Percentiles rank a stretch among this genome's conserved stretches.
phyloP scores from a whole-genome alignment of 1,140 invertebrate species.

The Lordiphosa collinella region DNA sequence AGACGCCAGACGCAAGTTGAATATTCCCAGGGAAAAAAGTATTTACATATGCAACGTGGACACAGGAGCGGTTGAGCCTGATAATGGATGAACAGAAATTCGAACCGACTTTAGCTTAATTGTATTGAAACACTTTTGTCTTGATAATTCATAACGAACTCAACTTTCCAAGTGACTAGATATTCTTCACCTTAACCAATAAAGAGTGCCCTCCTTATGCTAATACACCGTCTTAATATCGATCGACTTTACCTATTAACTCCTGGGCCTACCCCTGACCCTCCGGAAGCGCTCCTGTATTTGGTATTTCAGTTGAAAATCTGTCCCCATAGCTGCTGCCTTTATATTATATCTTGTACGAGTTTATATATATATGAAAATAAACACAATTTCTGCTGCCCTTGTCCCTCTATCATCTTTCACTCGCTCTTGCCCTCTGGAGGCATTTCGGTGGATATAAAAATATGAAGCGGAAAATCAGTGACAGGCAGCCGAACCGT shows the following conservation, averaged over 20 bases:
- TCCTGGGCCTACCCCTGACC: no score
- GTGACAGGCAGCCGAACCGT: conserved; percentile 53
- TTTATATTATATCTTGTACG: conserved; percentile 46
- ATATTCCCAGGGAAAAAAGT: conserved; percentile 44
- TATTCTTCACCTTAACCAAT: no score
- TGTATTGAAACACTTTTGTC: no score
- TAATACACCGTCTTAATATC: no score
- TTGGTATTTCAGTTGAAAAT: conserved; percentile 13
- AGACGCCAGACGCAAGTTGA: conserved; percentile 27
- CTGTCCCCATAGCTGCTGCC: conserved; percentile 39
- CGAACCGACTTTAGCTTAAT: no score
- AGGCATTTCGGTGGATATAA: conserved; percentile 49
- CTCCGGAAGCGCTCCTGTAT: background rate
- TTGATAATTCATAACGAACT: no score
- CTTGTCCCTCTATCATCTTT: conserved; percentile 33
- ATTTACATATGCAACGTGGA: conserved; percentile 48
- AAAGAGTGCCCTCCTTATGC: no score
- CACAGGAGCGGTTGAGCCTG: conserved; percentile 20
- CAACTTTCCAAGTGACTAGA: no score
- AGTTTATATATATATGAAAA: conserved; percentile 51
- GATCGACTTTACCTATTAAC: no score
- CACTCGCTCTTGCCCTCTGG: conserved; percentile 25
- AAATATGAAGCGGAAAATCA: conserved; percentile 76
- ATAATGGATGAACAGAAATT: no score
- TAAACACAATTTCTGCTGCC: conserved; percentile 65